phyloP scores from a whole-genome alignment of 2,888 invertebrate species.

The Bruchidius siliquastri region DNA sequence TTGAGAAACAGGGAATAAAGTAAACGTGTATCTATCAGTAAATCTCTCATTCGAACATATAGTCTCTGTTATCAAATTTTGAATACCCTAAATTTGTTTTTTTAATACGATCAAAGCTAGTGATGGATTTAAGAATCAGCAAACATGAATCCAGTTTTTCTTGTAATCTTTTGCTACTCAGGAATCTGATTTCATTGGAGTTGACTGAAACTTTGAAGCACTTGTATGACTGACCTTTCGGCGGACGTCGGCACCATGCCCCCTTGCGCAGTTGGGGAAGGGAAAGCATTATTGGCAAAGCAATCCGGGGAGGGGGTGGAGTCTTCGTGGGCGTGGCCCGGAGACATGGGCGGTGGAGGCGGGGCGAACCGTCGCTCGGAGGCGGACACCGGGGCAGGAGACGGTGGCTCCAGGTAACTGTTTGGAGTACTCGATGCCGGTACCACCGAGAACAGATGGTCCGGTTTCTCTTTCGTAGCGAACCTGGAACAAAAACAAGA shows the following conservation, averaged over 20 bases:
- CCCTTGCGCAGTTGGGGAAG: slow-evolving; percentile 47
- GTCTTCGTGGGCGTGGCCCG: slow-evolving; percentile 14
- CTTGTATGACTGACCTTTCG: neutral
- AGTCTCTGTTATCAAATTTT: too few relatives aligned
- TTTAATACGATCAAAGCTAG: too few relatives aligned
- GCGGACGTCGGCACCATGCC: neutral
- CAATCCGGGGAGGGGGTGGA: slow-evolving; percentile 53
- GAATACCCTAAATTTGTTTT: too few relatives aligned
- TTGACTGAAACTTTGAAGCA: too few relatives aligned
- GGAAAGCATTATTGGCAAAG: slow-evolving; percentile 52
- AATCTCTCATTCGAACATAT: too few relatives aligned
- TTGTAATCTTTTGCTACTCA: too few relatives aligned
- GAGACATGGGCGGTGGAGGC: slow-evolving; percentile 55
- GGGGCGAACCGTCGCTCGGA: slow-evolving; percentile 43
- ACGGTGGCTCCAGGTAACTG: slow-evolving; percentile 52
- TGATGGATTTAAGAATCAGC: too few relatives aligned
- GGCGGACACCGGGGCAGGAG: slow-evolving; percentile 54
- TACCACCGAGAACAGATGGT: slow-evolving; percentile 34
- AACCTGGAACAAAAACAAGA: slow-evolving; percentile 19
- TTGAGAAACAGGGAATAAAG: too few relatives aligned
- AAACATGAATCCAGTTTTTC: too few relatives aligned
- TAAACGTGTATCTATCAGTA: too few relatives aligned
- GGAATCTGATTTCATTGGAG: too few relatives aligned
- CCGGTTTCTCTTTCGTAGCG: slow-evolving; percentile 36
- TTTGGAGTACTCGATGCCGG: neutral